Base-by-base conservation (phyloP, 2,888 invertebrate genomes). In the Heliothis peltigera region DNA sequence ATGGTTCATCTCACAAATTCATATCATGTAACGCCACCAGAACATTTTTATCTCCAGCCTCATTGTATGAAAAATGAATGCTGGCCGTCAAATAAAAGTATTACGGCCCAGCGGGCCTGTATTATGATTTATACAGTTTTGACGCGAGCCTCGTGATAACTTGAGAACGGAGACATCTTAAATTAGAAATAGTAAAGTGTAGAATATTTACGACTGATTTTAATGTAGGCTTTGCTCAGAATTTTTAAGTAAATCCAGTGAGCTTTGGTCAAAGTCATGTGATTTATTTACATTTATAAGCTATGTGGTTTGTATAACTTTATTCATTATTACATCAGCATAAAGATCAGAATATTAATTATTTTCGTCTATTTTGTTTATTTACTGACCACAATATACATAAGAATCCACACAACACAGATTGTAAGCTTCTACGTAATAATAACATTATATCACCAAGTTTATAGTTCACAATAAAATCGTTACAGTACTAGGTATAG, bases 41-140 rank as follows among this genome's bases (percentile, higher is more conserved):
- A 80, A 64, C 71, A 69, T 79, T 81, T 82, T 82, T 79, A 79
- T 85, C 81, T 79, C 73, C 43, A 68, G 72, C 70, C 70, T 72
- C 73, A 75, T 80, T 84, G 75, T 80, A 77, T 85, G 83, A 87
- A 84, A 86, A 87, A 87, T 87, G 82, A 80, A 81, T 76, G 81
- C 74, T 71, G 78, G 79, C 83, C 84, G 87, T 89, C 91, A 89
- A 89, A 90, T 90, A 89, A 89, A 90, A 87, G 70, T 79, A 75
- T 75, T 77, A 75, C 47, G 58, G 62, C 60, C 56, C 52, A 35
- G 69, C 53, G 49, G 64, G 44, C 17, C 44, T 65, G 62, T 77
- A 77, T 77, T 70, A 71, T 77, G 80, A 81, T 81, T 77, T 77
- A 81, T 66, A 70, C 42, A 59, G 49, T 60, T 69, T 65, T 64